Evolutionary conservation across 2,797 vertebrate species (phyloP).

Genomic region (Loris lydekkerianus): DNA sequence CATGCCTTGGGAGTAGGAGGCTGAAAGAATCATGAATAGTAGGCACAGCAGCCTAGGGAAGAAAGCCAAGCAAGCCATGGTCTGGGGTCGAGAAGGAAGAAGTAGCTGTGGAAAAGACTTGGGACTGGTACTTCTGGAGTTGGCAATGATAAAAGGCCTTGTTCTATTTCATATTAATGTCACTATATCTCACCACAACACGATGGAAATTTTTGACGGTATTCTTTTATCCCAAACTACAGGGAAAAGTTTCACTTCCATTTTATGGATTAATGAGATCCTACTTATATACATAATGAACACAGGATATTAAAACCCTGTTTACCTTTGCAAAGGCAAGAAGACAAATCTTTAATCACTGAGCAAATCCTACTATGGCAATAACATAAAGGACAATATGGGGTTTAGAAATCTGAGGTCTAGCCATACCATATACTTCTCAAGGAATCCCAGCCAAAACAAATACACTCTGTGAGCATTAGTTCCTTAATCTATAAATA

Average conservation of each 20-base stretch:
- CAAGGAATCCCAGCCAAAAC: slow-evolving; percentile 21
- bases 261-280: slow-evolving; percentile 26
- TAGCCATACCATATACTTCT: background rate
- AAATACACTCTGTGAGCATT: background rate
- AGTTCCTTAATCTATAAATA: slow-evolving; percentile 47
- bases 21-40: background rate
- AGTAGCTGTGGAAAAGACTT: background rate
- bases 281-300: slow-evolving; percentile 6
- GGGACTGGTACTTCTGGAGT: background rate
- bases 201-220: background rate
- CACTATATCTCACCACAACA: background rate
- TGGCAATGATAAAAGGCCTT: background rate
- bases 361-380: slow-evolving; percentile 51
- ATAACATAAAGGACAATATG: slow-evolving; percentile 16
- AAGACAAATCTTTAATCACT: slow-evolving; percentile 29
- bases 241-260: slow-evolving; percentile 19
- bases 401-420: slow-evolving; percentile 50
- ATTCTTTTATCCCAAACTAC: background rate
- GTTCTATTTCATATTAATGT: slow-evolving; percentile 35
- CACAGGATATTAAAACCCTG: background rate
- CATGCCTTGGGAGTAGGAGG: background rate
- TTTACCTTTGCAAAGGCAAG: slow-evolving; percentile 36
- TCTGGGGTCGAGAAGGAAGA: slow-evolving; percentile 25
- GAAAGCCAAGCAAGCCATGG: background rate
- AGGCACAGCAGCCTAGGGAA: background rate